Base-by-base conservation (phyloP, 1,140 invertebrate genomes). In the Onthophagus taurus region DNA sequence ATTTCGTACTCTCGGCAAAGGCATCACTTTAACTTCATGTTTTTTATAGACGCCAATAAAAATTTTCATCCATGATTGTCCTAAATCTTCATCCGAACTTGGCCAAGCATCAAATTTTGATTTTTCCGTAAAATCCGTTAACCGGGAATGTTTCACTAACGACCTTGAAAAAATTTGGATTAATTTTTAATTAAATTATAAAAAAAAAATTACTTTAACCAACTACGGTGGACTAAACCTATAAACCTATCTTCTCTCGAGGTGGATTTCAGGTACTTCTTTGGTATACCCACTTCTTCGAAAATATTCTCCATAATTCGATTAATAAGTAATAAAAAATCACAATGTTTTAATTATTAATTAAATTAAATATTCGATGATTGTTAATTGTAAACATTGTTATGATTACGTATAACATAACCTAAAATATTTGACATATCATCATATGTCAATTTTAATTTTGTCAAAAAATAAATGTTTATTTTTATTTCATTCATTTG, bases 21-120 rank as follows among this genome's bases (percentile, higher is more conserved):
- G 81, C 54, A 86, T 72, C 9, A 81, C 80, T 70, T 79, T 78
- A 38, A 67, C 74, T 41, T 74, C 66, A 50, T 72, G 71, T 58
- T 84, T 83, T 54, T 65, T 67, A 48, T 79, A 70, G 36, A 81
- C 69, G 55, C 63, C 67, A 44, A 81, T 68, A 59, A 75, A 71
- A 51, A 80, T 64, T 60, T 75, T 76, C 53, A 69, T 65, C 72
- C 74, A 79, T 12, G 67, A 66, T 56, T 69, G 62, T 48, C 69
- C 70, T 42, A 76, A 63, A 57, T 67, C 68, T 59, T 78, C 73
- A 55, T 73, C 69, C 51, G 68, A 67, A 55, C 72, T 66, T 33
- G 54, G 47, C 60, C 69, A 61, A 24, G 58, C 45, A 43, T 71
- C 67, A 23, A 67, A 49, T 18, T 55, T 54, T 0, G 59, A 48